phyloP scores from a whole-genome alignment of 2,113 vertebrate genomes.

The Lophotis ruficrista region DNA sequence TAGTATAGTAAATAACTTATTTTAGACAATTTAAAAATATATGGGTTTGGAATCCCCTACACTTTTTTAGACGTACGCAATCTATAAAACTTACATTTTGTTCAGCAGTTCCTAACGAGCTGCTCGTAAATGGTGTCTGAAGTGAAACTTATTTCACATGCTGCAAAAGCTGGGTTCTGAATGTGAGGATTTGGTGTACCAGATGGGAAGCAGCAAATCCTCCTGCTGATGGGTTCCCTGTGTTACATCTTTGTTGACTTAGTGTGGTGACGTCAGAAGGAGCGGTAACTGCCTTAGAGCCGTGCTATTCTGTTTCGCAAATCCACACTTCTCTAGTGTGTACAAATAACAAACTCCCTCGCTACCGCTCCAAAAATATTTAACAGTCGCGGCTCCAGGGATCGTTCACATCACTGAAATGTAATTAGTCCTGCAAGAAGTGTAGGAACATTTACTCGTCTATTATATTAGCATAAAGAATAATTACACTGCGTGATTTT shows the following conservation, averaged over 20 bases:
- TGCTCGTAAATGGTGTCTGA: neutral
- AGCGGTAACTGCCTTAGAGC: neutral
- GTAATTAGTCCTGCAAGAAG: conserved; percentile 58
- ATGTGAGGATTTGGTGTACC: neutral
- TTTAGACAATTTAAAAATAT: neutral
- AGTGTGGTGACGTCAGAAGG: neutral
- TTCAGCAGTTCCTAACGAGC: neutral
- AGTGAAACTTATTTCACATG: neutral
- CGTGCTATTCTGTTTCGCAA: neutral
- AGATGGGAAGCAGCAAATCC: neutral
- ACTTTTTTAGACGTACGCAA: neutral
- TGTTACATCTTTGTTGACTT: neutral
- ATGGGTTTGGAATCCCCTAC: neutral
- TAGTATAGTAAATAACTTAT: neutral
- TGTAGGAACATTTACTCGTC: conserved; percentile 14
- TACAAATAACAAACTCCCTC: conserved; percentile 54
- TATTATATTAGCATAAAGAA: conserved; percentile 47
- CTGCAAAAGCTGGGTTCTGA: neutral
- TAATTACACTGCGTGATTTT: conserved; percentile 20
- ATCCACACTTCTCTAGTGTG: conserved; percentile 10
- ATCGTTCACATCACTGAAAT: conserved; percentile 53
- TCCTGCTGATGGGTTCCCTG: neutral
- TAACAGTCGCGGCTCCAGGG: conserved; percentile 37
- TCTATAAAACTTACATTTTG: neutral
- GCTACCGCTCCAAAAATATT: conserved; percentile 29